Evolutionary conservation across 2,797 vertebrate genomes (phyloP).

Genomic region (Peromyscus nudipes): DNA sequence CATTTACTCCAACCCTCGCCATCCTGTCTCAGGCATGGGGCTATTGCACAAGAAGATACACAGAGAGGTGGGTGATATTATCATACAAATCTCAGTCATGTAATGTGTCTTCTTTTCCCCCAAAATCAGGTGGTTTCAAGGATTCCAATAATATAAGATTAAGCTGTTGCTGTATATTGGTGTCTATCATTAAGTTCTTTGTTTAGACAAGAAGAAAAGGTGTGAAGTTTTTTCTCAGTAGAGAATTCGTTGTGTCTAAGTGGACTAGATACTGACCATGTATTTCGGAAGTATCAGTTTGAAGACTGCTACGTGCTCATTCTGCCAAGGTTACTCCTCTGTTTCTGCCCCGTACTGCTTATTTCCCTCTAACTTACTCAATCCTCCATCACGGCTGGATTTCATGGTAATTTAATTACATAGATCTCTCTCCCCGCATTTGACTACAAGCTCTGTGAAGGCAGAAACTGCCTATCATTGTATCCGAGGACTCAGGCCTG

Average conservation of each 20-base stretch:
- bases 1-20: background rate
- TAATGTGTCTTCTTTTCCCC: background rate
- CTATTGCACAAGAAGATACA: background rate
- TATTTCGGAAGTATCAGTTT: background rate
- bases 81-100: background rate
- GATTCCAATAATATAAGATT: background rate
- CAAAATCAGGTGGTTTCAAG: slow-evolving; percentile 28
- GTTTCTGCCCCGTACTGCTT: background rate
- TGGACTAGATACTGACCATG: background rate
- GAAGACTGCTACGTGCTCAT: background rate
- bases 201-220: slow-evolving; percentile 34
- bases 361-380: background rate
- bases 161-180: background rate
- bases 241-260: background rate
- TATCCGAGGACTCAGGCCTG: background rate
- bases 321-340: background rate
- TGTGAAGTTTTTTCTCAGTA: background rate
- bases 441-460: slow-evolving; percentile 16
- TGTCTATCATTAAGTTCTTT: background rate
- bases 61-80: background rate
- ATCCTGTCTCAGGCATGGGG: background rate
- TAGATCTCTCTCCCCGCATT: background rate
- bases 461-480: background rate
- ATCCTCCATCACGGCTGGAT: background rate
- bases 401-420: background rate